Conservation (phyloP, 2,797 vertebrate genomes). For the Esox masquinongy region DNA sequence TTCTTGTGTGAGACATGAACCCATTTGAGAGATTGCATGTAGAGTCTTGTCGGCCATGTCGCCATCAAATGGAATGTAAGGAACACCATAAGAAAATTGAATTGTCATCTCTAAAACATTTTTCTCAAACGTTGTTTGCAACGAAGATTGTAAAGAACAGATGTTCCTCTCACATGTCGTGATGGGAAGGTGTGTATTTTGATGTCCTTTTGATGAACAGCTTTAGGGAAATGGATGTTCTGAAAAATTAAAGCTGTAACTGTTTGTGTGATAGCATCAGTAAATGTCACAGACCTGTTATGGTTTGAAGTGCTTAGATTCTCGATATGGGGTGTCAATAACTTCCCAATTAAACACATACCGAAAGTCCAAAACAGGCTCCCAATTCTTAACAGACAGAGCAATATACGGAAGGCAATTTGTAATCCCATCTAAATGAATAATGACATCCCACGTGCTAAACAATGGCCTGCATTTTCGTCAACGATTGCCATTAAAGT, state of each 20-base stretch:
- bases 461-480: slow-evolving; percentile 60
- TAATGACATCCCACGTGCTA: slow-evolving; percentile 49
- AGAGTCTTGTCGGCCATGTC: too few relatives aligned
- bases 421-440: slow-evolving; percentile 49
- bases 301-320: too few relatives aligned
- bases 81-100: too few relatives aligned
- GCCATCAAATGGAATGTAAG: too few relatives aligned
- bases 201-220: background rate
- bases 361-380: too few relatives aligned
- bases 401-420: slow-evolving; percentile 14
- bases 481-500: slow-evolving; percentile 40
- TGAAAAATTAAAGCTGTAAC: background rate
- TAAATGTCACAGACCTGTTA: slow-evolving; percentile 16
- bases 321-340: too few relatives aligned
- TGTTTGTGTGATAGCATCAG: background rate
- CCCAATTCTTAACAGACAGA: too few relatives aligned
- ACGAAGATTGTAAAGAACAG: background rate
- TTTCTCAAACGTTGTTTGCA: too few relatives aligned
- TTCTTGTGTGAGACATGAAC: too few relatives aligned
- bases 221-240: slow-evolving; percentile 29
- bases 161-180: background rate
- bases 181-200: background rate
- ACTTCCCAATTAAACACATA: too few relatives aligned
- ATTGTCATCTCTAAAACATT: too few relatives aligned
- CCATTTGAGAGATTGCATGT: too few relatives aligned